Evolutionary conservation across 2,888 invertebrate species (phyloP).

Genomic region (Catonia carolina): DNA sequence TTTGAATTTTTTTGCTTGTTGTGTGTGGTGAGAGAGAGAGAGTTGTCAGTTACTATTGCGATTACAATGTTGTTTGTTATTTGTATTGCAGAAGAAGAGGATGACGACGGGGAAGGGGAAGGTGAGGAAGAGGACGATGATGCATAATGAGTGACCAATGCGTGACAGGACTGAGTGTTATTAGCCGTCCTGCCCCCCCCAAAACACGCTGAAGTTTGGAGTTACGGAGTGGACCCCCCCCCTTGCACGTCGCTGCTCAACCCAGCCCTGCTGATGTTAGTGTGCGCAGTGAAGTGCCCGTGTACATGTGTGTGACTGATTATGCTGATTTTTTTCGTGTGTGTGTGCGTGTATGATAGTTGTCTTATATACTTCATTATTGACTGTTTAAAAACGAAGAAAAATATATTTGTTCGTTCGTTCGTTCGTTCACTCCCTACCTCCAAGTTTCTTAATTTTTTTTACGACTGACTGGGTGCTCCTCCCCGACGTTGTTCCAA

Average conservation of each 20-base stretch:
- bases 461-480: not conserved
- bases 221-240: constrained; percentile 22
- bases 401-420: too few relatives aligned
- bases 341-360: constrained; percentile 16
- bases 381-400: too few relatives aligned
- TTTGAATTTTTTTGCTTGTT: not conserved
- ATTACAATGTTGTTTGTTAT: too few relatives aligned
- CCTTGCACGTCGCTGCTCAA: too few relatives aligned
- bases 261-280: too few relatives aligned
- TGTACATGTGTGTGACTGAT: constrained; percentile 5
- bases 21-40: too few relatives aligned
- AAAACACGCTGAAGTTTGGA: constrained; percentile 10
- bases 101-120: constrained; percentile 39
- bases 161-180: constrained; percentile 12
- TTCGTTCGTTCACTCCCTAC: constrained; percentile 19
- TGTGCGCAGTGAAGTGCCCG: too few relatives aligned
- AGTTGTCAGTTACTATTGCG: too few relatives aligned
- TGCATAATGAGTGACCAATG: constrained; percentile 36
- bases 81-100: constrained; percentile 35
- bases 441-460: constrained; percentile 17
- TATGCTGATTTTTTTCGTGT: not conserved
- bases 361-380: not conserved
- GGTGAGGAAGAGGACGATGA: constrained; percentile 41
- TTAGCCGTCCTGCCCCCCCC: constrained; percentile 12
- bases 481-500: not conserved